A percentile compares a stretch with the other conserved stretches of the same genome.
These are phyloP conservation scores for Gadus macrocephalus DNA, from an alignment of 2,113 vertebrate species.

Conservation along the genomic window DNA sequence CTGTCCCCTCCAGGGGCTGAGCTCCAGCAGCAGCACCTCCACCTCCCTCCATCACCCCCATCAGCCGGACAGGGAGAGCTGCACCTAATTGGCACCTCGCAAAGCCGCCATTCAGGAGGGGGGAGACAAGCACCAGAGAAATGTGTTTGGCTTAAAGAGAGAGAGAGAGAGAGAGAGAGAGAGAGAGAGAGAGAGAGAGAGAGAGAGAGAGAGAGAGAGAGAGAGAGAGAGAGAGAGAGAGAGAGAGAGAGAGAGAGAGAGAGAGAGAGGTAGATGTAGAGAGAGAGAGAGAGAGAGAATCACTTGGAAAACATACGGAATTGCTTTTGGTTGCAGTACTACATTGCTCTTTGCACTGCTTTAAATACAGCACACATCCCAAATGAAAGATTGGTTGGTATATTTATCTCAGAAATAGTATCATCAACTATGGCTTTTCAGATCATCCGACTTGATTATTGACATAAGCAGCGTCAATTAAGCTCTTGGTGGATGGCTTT, in stretches of 20 bases:
- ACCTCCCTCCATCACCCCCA: slow-evolving; percentile 55
- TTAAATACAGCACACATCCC: too few relatives aligned
- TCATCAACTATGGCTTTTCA: too few relatives aligned
- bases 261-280: too few relatives aligned
- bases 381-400: too few relatives aligned
- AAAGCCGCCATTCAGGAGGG: slow-evolving; percentile 30
- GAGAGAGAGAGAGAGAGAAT: too few relatives aligned
- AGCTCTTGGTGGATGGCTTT: background rate
- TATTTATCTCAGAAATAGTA: too few relatives aligned
- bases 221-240: too few relatives aligned
- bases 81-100: slow-evolving; percentile 48
- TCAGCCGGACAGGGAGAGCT: slow-evolving; percentile 32
- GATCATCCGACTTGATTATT: background rate
- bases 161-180: background rate
- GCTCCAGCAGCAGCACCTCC: slow-evolving; percentile 23
- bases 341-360: too few relatives aligned
- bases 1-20: slow-evolving; percentile 28
- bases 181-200: slow-evolving; percentile 9
- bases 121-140: slow-evolving; percentile 20
- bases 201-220: background rate
- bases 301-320: too few relatives aligned
- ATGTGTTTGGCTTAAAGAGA: background rate
- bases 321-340: too few relatives aligned
- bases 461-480: background rate
- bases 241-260: too few relatives aligned